Evolutionary conservation across 2,888 invertebrate species (phyloP).

Genomic region (Ceratothoa steindachneri): DNA sequence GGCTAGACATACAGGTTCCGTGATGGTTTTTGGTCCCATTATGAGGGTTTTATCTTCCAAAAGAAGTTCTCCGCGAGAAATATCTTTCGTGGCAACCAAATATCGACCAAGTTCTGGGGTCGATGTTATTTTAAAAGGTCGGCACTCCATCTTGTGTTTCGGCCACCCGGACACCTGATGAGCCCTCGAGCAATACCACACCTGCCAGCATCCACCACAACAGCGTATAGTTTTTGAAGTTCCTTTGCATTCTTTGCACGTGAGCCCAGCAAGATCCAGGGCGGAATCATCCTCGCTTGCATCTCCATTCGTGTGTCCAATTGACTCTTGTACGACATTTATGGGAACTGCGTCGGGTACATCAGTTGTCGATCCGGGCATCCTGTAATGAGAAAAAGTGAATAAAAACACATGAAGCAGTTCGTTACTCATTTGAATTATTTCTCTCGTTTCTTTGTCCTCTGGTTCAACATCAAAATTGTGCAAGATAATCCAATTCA

Average conservation of each 20-base stretch:
- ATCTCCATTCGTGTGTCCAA: neutral
- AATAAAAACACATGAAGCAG: too few species aligned
- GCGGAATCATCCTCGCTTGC: neutral
- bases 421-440: too few species aligned
- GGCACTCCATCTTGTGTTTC: conserved; percentile 64
- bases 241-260: conserved; percentile 29
- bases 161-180: conserved; percentile 77
- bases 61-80: conserved; percentile 44
- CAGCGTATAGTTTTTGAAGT: conserved; percentile 21
- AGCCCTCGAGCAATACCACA: conserved; percentile 65
- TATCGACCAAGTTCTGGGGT: conserved; percentile 53
- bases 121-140: conserved; percentile 59
- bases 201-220: conserved; percentile 44
- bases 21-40: conserved; percentile 47
- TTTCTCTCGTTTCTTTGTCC: too few species aligned
- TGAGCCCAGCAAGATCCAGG: neutral
- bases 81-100: conserved; percentile 45
- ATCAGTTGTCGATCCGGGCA: neutral
- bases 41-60: conserved; percentile 38
- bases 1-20: conserved; percentile 47
- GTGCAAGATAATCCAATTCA: too few species aligned
- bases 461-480: too few species aligned
- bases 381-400: neutral
- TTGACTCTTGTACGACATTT: neutral
- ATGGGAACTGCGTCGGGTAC: conserved; percentile 4